phyloP scores from a whole-genome alignment of 1,140 invertebrate genomes.

The Diplogasteroides magnus region DNA sequence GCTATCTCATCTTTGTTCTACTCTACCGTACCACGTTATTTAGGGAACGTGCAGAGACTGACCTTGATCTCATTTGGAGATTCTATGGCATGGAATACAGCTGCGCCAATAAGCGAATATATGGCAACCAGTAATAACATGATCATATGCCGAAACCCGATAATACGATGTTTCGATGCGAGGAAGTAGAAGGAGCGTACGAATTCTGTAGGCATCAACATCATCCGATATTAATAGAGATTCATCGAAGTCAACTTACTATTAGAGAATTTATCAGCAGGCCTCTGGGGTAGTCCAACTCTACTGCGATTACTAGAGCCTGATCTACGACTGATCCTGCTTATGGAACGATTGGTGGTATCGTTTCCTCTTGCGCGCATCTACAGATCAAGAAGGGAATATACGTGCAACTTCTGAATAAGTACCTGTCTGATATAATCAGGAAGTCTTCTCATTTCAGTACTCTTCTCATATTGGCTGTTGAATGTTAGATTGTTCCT shows the following conservation, averaged over 20 bases:
- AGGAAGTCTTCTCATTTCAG: neutral
- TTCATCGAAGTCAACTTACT: neutral
- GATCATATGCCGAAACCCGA: conserved; percentile 13
- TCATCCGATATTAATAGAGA: neutral
- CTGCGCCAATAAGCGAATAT: conserved; percentile 12
- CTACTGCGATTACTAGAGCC: neutral
- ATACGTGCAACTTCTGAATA: neutral
- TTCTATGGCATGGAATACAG: conserved; percentile 15
- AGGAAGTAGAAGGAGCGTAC: conserved; percentile 13
- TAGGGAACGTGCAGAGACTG: neutral
- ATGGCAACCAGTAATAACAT: conserved; percentile 12
- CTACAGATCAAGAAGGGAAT: too few relatives aligned
- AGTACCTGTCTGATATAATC: neutral
- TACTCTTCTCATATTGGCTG: neutral
- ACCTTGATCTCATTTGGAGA: conserved; percentile 15
- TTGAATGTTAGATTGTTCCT: neutral
- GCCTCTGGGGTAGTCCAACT: neutral
- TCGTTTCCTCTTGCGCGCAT: too few relatives aligned
- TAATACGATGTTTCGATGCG: conserved; percentile 15
- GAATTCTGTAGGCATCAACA: conserved; percentile 7
- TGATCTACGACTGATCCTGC: too few relatives aligned
- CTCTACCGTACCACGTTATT: neutral
- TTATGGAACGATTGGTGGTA: too few relatives aligned
- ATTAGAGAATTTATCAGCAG: neutral
- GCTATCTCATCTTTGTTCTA: neutral